Conservation (phyloP, 2,888 invertebrate genomes). For the Eristalis arbustorum region DNA sequence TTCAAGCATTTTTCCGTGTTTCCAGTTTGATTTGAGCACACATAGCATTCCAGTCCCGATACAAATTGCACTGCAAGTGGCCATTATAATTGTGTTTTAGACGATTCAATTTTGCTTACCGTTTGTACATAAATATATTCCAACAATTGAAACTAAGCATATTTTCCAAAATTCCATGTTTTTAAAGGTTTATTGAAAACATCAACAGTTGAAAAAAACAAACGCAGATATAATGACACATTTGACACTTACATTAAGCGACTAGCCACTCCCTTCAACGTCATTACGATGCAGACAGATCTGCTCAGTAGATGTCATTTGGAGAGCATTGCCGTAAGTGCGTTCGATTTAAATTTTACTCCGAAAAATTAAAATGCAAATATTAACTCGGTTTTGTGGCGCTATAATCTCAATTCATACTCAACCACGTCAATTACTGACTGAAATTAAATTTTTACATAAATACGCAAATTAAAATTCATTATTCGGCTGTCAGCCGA, state of each 20-base stretch:
- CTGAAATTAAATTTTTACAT: too few relatives aligned
- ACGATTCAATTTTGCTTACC: conserved; percentile 71
- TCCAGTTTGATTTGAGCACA: conserved; percentile 94
- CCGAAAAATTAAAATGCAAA: too few relatives aligned
- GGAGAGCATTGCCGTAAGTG: neutral
- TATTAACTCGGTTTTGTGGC: too few relatives aligned
- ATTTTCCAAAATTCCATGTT: conserved; percentile 74
- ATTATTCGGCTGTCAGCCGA: too few relatives aligned
- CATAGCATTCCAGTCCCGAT: conserved; percentile 93
- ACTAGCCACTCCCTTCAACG: conserved; percentile 57
- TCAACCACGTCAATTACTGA: too few relatives aligned
- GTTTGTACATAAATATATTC: conserved; percentile 75
- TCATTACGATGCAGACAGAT: neutral
- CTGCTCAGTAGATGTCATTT: neutral
- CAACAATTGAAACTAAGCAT: conserved; percentile 72
- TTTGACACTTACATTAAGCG: conserved; percentile 45
- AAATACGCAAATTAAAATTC: too few relatives aligned
- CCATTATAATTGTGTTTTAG: neutral
- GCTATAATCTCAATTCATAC: too few relatives aligned
- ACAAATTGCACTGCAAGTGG: conserved; percentile 75
- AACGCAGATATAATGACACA: conserved; percentile 23
- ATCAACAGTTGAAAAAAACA: conserved; percentile 1
- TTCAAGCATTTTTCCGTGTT: conserved; percentile 95
- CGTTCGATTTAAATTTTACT: too few relatives aligned
- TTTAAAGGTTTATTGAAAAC: neutral